Evolutionary conservation across 1,140 invertebrate genomes (phyloP), one percentile per base, ranked within the genome.

Genomic region (Papilio helenus): DNA sequence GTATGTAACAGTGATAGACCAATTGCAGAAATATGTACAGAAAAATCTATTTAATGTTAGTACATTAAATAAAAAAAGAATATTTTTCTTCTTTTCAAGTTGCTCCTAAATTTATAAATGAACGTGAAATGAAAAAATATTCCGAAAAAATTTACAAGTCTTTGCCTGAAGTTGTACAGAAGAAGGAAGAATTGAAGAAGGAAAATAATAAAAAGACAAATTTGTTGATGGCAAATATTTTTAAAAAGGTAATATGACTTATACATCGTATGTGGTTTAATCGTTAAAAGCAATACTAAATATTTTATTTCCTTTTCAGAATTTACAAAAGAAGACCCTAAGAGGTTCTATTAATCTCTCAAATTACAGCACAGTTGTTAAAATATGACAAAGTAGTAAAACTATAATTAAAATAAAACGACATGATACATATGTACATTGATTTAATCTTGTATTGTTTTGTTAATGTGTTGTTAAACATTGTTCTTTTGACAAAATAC

Each of bases 121-220:
- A 94, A 86, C 84, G 82, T 42, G 92, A 93, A 84, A 93, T 94
- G 92, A 94, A 94, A 73, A 92, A 90, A 71, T 92, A 90, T 83
- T 94, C 92, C 1, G 89, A 93, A 77, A 94, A 89, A 81, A 94
- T 93, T 68, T 95, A 94, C 84, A 94, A 93, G 81, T 92, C 90
- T 3, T 82, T 94, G 72, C 92, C 94, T 0, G 93, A 94, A 89
- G 91, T 94, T 8, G 82, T 89, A 12, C 83, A 84, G 18, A 94
- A 92, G 79, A 94, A 93, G 80, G 91, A 93, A n/a, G 88, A 92
- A 29, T 79, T 85, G n/a, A 93, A 88, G 71, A 95, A 94, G 73
- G 89, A 94, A 79, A 90, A 89, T 58, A 89, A 90, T 0, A 95
- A 93, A 79, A 95, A 92, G 81, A 93, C 92, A 18, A 95, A 95